Base-by-base conservation (phyloP, 2,113 vertebrate genomes). In the Lagopus muta region DNA sequence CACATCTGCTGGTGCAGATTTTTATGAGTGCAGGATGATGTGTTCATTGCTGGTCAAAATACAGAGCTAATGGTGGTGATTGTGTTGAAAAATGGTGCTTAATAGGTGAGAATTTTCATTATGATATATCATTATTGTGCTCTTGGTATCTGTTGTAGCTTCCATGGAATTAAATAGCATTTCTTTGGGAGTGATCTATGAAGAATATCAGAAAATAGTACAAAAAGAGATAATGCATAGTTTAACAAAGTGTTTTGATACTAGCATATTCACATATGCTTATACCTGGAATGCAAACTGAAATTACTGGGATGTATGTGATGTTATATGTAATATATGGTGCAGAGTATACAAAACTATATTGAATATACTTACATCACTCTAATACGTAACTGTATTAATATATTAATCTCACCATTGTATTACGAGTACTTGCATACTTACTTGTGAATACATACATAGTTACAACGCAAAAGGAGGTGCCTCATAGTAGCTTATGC, bases 401-500 rank as follows among this genome's bases (percentile, higher is more conserved):
- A 73, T 50, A 3, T 42, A 21, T 18, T 45, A 71, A 45, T 71
- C 9, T 57, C 48, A 52, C 60, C 2, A 34, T 10, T 40, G 21
- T 47, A 13, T 61, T 61, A 34, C 40, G 4, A 47, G 11, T 40
- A 54, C 6, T 89, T 87, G n/a, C 34, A 77, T 96, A 95, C 96
- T 97, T 97, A 96, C 98, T 52, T 60, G 45, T 60, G 6, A 55
- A 17, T 47, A 47, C 6, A 88, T 87, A 38, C 34, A 74, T 96
- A 95, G 95, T 97, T 97, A 96, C 98, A 99, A 92, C 98, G 99
- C 48, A 99, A 97, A 87, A 42, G 25, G 13, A 28, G 8, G 10
- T n/a, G 30, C 64, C 45, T 71, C 32, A 18, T 62, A 54, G 40
- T 50, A 71, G 43, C 10, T 66, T 14, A 24, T 19, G 11, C 30